These are phyloP conservation scores for Telmatochromis brachygnathus DNA, from an alignment of 2,113 vertebrate genomes.

Conservation along the genomic window DNA sequence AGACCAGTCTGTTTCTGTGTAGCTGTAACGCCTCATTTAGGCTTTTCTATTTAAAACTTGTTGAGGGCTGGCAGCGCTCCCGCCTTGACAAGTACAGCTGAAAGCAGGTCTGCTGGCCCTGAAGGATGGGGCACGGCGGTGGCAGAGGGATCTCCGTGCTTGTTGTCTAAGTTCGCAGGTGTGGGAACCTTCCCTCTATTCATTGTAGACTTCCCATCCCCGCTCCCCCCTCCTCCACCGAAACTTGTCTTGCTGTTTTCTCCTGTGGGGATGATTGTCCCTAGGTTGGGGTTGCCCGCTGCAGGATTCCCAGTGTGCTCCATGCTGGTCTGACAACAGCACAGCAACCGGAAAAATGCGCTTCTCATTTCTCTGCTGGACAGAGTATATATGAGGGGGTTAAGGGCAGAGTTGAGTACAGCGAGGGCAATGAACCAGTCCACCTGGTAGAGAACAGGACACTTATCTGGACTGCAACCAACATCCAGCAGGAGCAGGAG, in stretches of 20 bases:
- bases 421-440: slow-evolving; percentile 76
- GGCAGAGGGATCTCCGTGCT: slow-evolving; percentile 41
- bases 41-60: slow-evolving; percentile 59
- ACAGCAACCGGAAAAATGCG: slow-evolving; percentile 68
- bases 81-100: slow-evolving; percentile 71
- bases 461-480: slow-evolving; percentile 61
- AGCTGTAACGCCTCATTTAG: background rate
- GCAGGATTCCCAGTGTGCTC: slow-evolving; percentile 22
- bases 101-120: slow-evolving; percentile 65
- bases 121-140: slow-evolving; percentile 32
- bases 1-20: background rate
- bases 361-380: slow-evolving; percentile 74
- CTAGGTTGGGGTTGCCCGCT: slow-evolving; percentile 38
- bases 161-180: slow-evolving; percentile 45
- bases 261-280: slow-evolving; percentile 55
- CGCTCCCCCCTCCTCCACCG: slow-evolving; percentile 34
- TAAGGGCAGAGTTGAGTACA: slow-evolving; percentile 76
- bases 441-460: slow-evolving; percentile 67
- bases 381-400: slow-evolving; percentile 75
- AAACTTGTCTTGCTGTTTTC: slow-evolving; percentile 72
- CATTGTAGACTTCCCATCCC: slow-evolving; percentile 7
- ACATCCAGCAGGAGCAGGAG: slow-evolving; percentile 72
- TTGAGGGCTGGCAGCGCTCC: slow-evolving; percentile 59
- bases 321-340: slow-evolving; percentile 54
- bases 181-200: slow-evolving; percentile 36